Evolutionary conservation across 2,113 vertebrate genomes (phyloP).

Genomic region (pig (Sus scrofa)): DNA sequence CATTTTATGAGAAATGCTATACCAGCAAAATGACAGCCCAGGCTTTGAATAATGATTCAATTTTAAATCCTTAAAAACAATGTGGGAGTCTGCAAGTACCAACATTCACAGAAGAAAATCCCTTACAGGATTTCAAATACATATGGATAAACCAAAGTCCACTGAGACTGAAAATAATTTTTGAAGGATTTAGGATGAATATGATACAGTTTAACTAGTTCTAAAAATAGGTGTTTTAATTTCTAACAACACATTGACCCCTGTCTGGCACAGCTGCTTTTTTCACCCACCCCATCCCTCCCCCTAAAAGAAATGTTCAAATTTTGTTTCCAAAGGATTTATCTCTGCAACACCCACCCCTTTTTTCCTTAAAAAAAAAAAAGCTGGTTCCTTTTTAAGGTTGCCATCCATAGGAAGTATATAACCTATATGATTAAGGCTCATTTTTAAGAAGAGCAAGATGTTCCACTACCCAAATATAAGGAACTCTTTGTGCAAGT

Average conservation of each 20-base stretch:
- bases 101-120: conserved; percentile 63
- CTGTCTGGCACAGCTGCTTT: background rate
- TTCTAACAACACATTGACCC: conserved; percentile 34
- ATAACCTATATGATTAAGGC: background rate
- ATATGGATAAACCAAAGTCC: conserved; percentile 65
- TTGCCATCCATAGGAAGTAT: background rate
- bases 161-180: conserved; percentile 60
- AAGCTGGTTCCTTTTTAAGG: background rate
- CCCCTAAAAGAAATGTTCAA: background rate
- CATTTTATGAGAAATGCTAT: background rate
- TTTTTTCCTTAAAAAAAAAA: conserved; percentile 35
- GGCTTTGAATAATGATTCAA: conserved; percentile 29
- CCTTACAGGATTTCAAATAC: conserved; percentile 64
- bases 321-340: conserved; percentile 15
- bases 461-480: background rate
- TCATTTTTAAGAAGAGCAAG: conserved; percentile 22
- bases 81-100: conserved; percentile 22
- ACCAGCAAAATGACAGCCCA: background rate
- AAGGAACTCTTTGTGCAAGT: background rate
- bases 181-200: conserved; percentile 50
- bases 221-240: conserved; percentile 17
- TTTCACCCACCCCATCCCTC: background rate
- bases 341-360: background rate
- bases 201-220: conserved; percentile 9
- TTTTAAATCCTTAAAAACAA: conserved; percentile 59